Percentiles rank a stretch among this genome's conserved stretches.
Conservation (phyloP, 2,113 vertebrate genomes). For the Malurus cyaneus region DNA sequence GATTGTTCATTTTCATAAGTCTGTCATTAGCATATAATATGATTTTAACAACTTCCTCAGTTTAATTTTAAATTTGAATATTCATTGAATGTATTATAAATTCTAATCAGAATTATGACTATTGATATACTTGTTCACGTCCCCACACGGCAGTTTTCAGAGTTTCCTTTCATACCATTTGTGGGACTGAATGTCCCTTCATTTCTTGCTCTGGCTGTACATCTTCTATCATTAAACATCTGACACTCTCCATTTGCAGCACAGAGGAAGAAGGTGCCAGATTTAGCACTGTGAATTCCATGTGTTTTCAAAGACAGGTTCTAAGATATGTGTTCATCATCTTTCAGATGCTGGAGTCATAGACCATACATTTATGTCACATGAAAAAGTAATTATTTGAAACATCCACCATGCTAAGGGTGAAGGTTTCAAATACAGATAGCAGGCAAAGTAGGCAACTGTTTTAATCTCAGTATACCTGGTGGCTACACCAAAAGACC, state of each 20-base stretch:
- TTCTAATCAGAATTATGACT: background rate
- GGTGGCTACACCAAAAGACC: background rate
- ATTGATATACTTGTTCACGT: background rate
- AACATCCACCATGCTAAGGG: background rate
- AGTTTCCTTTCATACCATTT: background rate
- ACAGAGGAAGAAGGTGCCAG: background rate
- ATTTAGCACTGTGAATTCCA: background rate
- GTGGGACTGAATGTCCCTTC: background rate
- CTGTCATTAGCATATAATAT: background rate
- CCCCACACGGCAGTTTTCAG: background rate
- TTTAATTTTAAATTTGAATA: slow-evolving; percentile 15
- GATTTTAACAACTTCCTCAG: slow-evolving; percentile 7
- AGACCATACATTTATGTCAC: background rate
- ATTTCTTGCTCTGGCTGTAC: background rate
- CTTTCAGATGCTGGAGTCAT: background rate
- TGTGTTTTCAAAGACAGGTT: background rate
- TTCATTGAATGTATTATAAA: background rate
- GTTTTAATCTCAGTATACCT: background rate
- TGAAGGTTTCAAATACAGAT: background rate
- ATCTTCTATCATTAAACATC: background rate
- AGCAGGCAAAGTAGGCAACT: background rate
- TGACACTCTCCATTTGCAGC: background rate
- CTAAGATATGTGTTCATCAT: background rate
- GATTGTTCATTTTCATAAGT: slow-evolving; percentile 11
- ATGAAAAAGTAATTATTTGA: background rate